Evolutionary conservation across 2,888 invertebrate species (phyloP).

Genomic region (Sclerodermus sp.): DNA sequence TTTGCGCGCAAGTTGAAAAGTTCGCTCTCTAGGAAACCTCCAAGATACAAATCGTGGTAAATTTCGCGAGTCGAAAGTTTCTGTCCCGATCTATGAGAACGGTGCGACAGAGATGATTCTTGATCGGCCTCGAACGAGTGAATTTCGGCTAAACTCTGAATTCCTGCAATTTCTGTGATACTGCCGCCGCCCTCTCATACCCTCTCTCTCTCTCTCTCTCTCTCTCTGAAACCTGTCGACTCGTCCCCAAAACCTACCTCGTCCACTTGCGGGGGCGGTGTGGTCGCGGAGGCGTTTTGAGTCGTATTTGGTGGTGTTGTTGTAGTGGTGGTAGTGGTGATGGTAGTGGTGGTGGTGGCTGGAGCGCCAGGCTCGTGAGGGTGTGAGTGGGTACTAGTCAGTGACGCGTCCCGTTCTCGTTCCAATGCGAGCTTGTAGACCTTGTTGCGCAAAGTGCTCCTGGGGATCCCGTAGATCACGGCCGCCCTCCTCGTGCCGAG

Average conservation of each 20-base stretch:
- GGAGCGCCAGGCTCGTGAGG: constrained; percentile 47
- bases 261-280: constrained; percentile 53
- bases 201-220: neutral
- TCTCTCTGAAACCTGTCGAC: neutral
- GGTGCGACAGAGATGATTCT: too few relatives aligned
- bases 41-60: too few relatives aligned
- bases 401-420: constrained; percentile 69
- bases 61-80: too few relatives aligned
- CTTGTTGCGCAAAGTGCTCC: constrained; percentile 95
- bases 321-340: constrained; percentile 37
- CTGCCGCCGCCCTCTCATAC: too few relatives aligned
- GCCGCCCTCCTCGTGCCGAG: constrained; percentile 92
- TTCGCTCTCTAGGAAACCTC: too few relatives aligned
- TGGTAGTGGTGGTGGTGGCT: constrained; percentile 41
- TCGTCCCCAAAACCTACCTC: constrained; percentile 51
- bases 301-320: constrained; percentile 40
- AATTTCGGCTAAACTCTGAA: too few relatives aligned
- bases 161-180: too few relatives aligned
- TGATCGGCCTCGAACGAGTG: too few relatives aligned
- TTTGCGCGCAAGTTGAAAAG: too few relatives aligned
- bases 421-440: constrained; percentile 82
- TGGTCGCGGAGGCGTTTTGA: constrained; percentile 53
- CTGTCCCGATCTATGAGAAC: too few relatives aligned
- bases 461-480: constrained; percentile 93
- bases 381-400: constrained; percentile 55